These are phyloP conservation scores for Hippasteria phrygiana DNA, from an alignment of 53 echinoderm and acorn worm species.

Conservation along the genomic window DNA sequence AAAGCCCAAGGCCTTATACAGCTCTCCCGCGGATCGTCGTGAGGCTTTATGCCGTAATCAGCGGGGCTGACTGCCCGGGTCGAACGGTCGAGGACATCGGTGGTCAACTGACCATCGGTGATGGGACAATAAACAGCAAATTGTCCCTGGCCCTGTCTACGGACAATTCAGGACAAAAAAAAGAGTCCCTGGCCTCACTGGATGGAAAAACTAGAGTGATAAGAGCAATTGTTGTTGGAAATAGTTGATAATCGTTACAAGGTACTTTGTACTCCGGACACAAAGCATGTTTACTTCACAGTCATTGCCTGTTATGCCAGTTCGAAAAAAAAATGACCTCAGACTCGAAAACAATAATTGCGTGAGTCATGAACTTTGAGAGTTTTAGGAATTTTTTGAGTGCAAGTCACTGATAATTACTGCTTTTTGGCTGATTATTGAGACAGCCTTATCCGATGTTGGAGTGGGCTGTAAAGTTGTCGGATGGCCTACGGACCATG, in stretches of 20 bases:
- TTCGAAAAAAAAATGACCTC: not conserved
- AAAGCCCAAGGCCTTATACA: not conserved
- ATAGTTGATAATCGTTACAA: not conserved
- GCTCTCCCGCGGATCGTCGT: not conserved
- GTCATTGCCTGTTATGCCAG: not conserved
- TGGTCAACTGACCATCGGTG: constrained; percentile 5
- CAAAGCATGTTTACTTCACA: not conserved
- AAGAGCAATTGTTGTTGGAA: not conserved
- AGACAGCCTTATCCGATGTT: too few species aligned
- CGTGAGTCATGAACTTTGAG: too few species aligned
- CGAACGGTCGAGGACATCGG: constrained; percentile 62
- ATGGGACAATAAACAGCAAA: not conserved
- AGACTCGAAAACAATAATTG: not conserved
- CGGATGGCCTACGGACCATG: too few species aligned
- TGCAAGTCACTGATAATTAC: too few species aligned
- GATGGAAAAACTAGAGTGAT: not conserved
- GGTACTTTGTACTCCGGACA: not conserved
- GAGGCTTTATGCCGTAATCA: not conserved
- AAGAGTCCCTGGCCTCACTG: not conserved
- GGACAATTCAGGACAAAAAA: not conserved
- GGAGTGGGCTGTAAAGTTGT: too few species aligned
- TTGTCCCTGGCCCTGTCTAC: not conserved
- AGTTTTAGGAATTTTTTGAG: too few species aligned
- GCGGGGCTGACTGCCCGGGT: constrained; percentile 4
- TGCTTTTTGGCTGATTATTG: too few species aligned